These are phyloP conservation scores for Pseudomugil tenellus DNA, from an alignment of 2,797 vertebrate genomes.

Conservation along the genomic window DNA sequence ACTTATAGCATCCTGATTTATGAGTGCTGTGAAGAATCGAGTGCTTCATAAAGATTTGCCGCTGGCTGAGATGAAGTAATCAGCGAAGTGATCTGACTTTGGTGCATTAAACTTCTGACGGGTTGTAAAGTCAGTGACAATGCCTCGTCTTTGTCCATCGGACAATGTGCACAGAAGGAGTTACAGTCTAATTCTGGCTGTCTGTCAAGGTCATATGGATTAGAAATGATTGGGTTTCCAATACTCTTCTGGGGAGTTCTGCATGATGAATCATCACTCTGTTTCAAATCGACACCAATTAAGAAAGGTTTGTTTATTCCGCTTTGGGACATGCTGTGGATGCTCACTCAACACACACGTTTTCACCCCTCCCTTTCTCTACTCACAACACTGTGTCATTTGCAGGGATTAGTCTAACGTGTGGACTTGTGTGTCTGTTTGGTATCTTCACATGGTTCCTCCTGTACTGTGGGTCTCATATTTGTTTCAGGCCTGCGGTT, in stretches of 20 bases:
- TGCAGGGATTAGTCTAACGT: conserved; percentile 66
- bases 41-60: conserved; percentile 79
- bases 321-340: conserved; percentile 69
- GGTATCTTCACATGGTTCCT: conserved; percentile 12
- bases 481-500: conserved; percentile 48
- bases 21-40: conserved; percentile 71
- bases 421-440: conserved; percentile 24
- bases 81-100: conserved; percentile 79
- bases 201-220: conserved; percentile 83
- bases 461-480: conserved; percentile 25
- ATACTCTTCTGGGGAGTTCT: conserved; percentile 77
- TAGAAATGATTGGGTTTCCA: conserved; percentile 82
- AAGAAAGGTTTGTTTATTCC: conserved; percentile 78
- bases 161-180: conserved; percentile 55
- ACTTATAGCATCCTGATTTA: conserved; percentile 77
- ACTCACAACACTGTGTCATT: conserved; percentile 71
- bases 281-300: conserved; percentile 82
- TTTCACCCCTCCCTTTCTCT: conserved; percentile 46
- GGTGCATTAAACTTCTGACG: conserved; percentile 64
- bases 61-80: conserved; percentile 75
- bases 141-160: conserved; percentile 58
- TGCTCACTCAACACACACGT: conserved; percentile 56
- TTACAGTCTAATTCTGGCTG: conserved; percentile 59
- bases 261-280: conserved; percentile 82
- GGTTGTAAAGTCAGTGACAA: conserved; percentile 68